Base-by-base conservation (phyloP, 2,797 vertebrate genomes). In the Hemibagrus guttatus region DNA sequence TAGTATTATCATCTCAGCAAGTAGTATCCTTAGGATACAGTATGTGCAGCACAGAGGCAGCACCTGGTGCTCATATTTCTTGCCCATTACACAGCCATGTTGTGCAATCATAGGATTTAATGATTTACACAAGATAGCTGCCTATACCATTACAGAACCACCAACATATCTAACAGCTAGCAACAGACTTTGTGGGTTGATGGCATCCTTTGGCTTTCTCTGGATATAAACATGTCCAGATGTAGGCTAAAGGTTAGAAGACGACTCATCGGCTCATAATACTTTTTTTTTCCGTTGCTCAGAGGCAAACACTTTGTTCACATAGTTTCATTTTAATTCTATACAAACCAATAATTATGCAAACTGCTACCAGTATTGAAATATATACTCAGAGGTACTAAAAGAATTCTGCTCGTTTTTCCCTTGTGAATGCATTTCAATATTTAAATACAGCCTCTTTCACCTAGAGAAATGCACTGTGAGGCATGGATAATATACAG, bases 201-300 rank as follows among this genome's bases (percentile, higher is more conserved):
- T 71, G 52, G 52, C 31, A 71, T 84, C 66, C 42, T 12, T 71
- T 72, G 28, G 21, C 52, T 84, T 72, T 72, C 66, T 72, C 13
- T 6, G 7, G 72, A 84, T 72, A 71, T 71, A 83, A 83, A 83
- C 31, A 56, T 56, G 42, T 56, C 64, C 81, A 83, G 81, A 83
- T 83, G 81, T 39, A 69, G 64, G 66, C 19, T 54, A 69, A 83
- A 81, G 64, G 49, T 56, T 56, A 39, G 39, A 69, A 68, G 28
- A 68, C 11, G 26, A 46, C 35, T 64, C 63, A 83, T 31, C 61
- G 68, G 42, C 4, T 2, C 46, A 68, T 83, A 83, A 54, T 69
- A 31, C 13, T 81, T 81, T 83, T 80, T 83, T 80, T 82, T 69
- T 49, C n/a, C 58, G 11, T 56, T 56, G n/a, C 58, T 76, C 42